These are phyloP conservation scores for Solenopsis fugax DNA, from an alignment of 1,140 invertebrate species.

Conservation along the genomic window DNA sequence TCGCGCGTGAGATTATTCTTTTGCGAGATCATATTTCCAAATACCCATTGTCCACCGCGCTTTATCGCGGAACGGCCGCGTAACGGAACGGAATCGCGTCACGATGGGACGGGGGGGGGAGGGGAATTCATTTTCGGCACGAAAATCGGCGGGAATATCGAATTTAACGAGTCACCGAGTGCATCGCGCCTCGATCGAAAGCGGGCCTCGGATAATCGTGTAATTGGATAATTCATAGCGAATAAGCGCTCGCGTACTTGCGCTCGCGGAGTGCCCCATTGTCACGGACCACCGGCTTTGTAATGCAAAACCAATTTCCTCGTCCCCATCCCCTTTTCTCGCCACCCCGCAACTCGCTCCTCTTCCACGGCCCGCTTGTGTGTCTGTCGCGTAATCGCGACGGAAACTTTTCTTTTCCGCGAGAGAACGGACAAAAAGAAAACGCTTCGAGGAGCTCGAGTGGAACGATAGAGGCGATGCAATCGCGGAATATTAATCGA, in stretches of 20 bases:
- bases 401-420: constrained; percentile 36
- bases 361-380: background rate
- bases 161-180: constrained; percentile 36
- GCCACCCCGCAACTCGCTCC: background rate
- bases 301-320: constrained; percentile 73
- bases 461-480: constrained; percentile 36
- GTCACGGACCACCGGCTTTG: constrained; percentile 71
- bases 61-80: background rate
- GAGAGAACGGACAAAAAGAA: constrained; percentile 7
- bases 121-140: background rate
- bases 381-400: constrained; percentile 44
- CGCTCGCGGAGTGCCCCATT: constrained; percentile 61
- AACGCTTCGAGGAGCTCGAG: constrained; percentile 15
- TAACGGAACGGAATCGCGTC: background rate
- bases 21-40: constrained; percentile 38
- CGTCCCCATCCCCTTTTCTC: background rate
- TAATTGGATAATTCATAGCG: constrained; percentile 75
- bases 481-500: constrained; percentile 56
- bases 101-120: background rate
- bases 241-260: constrained; percentile 65
- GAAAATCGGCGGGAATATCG: constrained; percentile 24
- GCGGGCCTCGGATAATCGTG: constrained; percentile 55
- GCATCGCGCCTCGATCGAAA: constrained; percentile 40
- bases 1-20: constrained; percentile 26
- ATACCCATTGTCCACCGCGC: constrained; percentile 5